phyloP scores from a whole-genome alignment of 2,888 invertebrate genomes.

The Dicyrtoma fusca region DNA sequence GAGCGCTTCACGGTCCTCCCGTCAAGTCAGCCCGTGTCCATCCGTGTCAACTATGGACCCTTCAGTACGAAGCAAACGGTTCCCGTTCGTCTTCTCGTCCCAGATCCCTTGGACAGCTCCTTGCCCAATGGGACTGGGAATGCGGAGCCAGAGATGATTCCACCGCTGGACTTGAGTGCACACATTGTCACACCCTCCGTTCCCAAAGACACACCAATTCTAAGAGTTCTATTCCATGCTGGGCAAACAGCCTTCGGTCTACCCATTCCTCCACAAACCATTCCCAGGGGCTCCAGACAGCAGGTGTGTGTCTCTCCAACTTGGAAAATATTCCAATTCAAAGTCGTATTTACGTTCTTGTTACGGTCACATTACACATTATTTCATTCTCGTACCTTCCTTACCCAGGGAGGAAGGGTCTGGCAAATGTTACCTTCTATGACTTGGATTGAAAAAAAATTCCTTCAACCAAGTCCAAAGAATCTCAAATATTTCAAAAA shows the following conservation, averaged over 20 bases:
- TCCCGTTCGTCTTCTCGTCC: conserved; percentile 84
- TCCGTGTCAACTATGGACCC: conserved; percentile 90
- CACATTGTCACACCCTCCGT: conserved; percentile 87
- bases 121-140: conserved; percentile 60
- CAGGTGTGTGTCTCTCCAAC: conserved; percentile 67
- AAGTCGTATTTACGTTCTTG: no score
- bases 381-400: neutral
- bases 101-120: conserved; percentile 70
- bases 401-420: no score
- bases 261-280: conserved; percentile 49
- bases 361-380: no score
- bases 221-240: conserved; percentile 90
- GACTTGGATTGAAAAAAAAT: no score
- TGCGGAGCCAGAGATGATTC: conserved; percentile 55
- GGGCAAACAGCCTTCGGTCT: conserved; percentile 65
- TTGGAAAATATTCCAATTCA: neutral
- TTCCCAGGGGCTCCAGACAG: conserved; percentile 63
- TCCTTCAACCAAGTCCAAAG: no score
- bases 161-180: conserved; percentile 80
- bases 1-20: conserved; percentile 91
- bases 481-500: no score
- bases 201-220: conserved; percentile 85
- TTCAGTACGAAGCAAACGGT: conserved; percentile 95
- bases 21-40: conserved; percentile 86
- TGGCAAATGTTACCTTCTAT: no score